Evolutionary conservation across 1,140 invertebrate species (phyloP), one percentile per base, ranked within the genome.

Genomic region (Apis laboriosa): DNA sequence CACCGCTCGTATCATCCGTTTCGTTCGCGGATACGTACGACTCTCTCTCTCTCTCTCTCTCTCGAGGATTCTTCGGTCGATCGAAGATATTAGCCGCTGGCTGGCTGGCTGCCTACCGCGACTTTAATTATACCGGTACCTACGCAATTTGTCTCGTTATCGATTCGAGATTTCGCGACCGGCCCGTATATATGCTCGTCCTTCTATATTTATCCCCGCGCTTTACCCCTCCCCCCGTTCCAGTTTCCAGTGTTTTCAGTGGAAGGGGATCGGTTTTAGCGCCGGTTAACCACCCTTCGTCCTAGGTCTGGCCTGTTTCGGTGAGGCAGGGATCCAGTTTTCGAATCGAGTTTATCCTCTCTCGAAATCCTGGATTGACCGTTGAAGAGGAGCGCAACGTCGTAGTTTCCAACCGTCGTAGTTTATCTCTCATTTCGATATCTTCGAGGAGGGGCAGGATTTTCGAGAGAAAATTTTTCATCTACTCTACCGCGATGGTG

Each of bases 321-420:
- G 80, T 80, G 79, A 80, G 77, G 85, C 90, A 91, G 83, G 90
- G 92, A 94, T 93, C 93, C 93, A 91, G 93, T 94, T 94, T 93
- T 88, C 83, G 89, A 92, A 93, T 94, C 93, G 90, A 91, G 93
- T 94, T 93, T 88, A 83, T 86, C 87, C 88, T 91, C 90, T 43
- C 81, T 86, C 88, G 92, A 94, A 92, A 43, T 43, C 93, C 34
- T 34, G 34, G 34, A 34, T 24, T 4, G 34, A 34, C 34, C 34
- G 34, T 34, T 4, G 34, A 34, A 4, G 2, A 3, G 34, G 34
- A 4, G 34, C 34, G 28, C 1, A 24, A 24, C 24, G 28, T 34
- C 34, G n/a, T n/a, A n/a, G n/a, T n/a, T n/a, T 34, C 34, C 34
- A 34, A 34, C 34, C 34, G 34, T 34, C 34, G 28, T 28, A 28